Percentiles rank a stretch among this genome's conserved stretches.
Evolutionary conservation across 2,113 vertebrate species (phyloP).

Genomic region (Heterotis niloticus): DNA sequence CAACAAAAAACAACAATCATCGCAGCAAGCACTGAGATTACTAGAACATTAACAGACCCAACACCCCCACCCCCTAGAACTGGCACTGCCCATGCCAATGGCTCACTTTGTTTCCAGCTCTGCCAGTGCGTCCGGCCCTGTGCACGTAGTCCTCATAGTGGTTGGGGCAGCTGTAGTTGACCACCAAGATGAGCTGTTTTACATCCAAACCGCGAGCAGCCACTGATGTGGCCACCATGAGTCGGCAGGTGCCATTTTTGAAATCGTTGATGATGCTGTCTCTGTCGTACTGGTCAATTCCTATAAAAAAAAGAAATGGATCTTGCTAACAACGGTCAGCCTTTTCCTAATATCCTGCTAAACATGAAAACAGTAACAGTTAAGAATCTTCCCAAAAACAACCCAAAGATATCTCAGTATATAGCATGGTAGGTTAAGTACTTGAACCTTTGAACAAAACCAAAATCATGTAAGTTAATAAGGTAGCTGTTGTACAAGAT

Average conservation of each 20-base stretch:
- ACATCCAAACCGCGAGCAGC: constrained; percentile 92
- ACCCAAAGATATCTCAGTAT: no score
- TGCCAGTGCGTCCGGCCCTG: constrained; percentile 87
- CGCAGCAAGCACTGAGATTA: not conserved
- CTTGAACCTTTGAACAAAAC: no score
- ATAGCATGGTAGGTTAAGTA: no score
- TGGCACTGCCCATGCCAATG: not conserved
- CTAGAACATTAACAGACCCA: not conserved
- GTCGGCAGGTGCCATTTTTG: constrained; percentile 89
- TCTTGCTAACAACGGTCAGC: not conserved
- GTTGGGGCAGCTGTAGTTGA: constrained; percentile 96
- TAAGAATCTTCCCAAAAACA: no score
- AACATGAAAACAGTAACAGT: no score
- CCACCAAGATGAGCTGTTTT: constrained; percentile 92
- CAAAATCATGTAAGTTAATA: no score
- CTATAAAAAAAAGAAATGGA: constrained; percentile 47
- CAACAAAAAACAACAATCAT: not conserved
- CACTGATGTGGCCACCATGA: constrained; percentile 94
- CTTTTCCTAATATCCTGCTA: no score
- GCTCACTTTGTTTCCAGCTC: constrained; percentile 92
- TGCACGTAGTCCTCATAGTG: constrained; percentile 99
- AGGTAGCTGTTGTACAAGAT: no score
- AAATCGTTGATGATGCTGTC: constrained; percentile 99
- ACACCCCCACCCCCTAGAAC: not conserved
- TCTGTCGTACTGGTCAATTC: constrained; percentile 96